Base-by-base conservation (phyloP, 37 sponge, comb jelly and placozoan species). In the Aphrocallistes beatrix region DNA sequence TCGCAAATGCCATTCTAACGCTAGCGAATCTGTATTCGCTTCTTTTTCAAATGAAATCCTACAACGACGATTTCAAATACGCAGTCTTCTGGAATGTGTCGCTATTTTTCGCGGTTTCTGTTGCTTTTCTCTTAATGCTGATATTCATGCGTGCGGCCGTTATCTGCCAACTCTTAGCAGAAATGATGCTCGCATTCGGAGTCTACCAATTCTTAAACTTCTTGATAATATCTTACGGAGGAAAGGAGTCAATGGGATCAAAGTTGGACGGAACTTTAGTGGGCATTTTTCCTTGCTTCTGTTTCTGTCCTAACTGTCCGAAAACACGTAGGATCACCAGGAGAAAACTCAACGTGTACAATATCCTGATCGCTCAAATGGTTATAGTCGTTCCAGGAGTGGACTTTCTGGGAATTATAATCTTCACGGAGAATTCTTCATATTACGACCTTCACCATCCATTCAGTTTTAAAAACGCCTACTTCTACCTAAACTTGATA, bases 91-190 rank as follows among this genome's bases (percentile, higher is more conserved):
- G 75, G 75, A 60, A 60, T 28, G 32, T 60, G 8, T 60, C 75
- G 1, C 75, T 60, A 32, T 60, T 60, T 30, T 32, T 28, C 21
- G 25, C 75, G 21, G 75, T 60, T 60, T 60, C 75, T 19, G n/a
- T 60, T 28, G 75, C n/a, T 19, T 60, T 25, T 28, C 21, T 60
- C 10, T 30, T 60, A 60, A 60, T 60, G 75, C 3, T 60, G n/a
- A 13, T 60, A 60, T 60, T 60, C 75, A 25, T 60, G n/a, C 75
- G 75, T 30, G 75, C 75, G 75, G 75, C 75, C 34, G n/a, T 60
- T 60, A 13, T 60, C 21, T 60, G 75, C n/a, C 75, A 60, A 30
- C 21, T 60, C 1, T 19, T 60, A 13, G 75, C 75, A 21, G 75
- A 60, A 60, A 60, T 60, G 75, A 60, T 60, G 75, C 75, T 60